Base-by-base conservation (phyloP, 2,888 invertebrate genomes). In the Deroplatys truncata region DNA sequence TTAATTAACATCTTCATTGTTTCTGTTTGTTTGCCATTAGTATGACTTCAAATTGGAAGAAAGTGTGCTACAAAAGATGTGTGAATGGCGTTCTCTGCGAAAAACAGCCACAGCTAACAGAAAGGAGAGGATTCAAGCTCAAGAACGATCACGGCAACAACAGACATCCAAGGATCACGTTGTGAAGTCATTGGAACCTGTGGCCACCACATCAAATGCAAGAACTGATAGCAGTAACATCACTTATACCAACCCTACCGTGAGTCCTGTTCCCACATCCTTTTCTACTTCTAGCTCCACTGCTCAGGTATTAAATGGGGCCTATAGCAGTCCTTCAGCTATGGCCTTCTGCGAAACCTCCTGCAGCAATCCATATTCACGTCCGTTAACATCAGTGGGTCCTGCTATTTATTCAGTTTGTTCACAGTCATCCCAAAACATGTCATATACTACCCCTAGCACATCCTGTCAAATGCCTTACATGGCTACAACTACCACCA, bases 31-130 rank as follows among this genome's bases (percentile, higher is more conserved):
- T 43, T 43, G 0, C 43, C 7, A 43, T 86, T 91, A 95, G 91
- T 97, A 97, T 92, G 95, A 97, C 93, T 97, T 97, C 92, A 95
- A 95, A 90, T 94, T 97, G 92, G 98, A 98, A 92, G 95, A 94
- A 90, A 96, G 96, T 91, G 96, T 97, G 84, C 94, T 97, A 91
- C 94, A 95, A 84, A 96, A 96, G 94, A 95, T 97, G 92, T 95
- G 94, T 90, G 96, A 97, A 93, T 96, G 96, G 94, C 95, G 95
- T 90, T 95, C 95, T 92, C 95, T 95, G 91, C 95, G 97, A 92
- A 94, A 95, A 92, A 94, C 94, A 90, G 95, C 95, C 92, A 95
- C 94, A 91, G 95, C 96, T 92, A 95, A 95, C 90, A 94, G 96
- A 91, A 95, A 94, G 91, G 94, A 95, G 90, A 94, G 96, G 84